Conservation (phyloP, 2,113 vertebrate species). For the Baryphthengus martii region DNA sequence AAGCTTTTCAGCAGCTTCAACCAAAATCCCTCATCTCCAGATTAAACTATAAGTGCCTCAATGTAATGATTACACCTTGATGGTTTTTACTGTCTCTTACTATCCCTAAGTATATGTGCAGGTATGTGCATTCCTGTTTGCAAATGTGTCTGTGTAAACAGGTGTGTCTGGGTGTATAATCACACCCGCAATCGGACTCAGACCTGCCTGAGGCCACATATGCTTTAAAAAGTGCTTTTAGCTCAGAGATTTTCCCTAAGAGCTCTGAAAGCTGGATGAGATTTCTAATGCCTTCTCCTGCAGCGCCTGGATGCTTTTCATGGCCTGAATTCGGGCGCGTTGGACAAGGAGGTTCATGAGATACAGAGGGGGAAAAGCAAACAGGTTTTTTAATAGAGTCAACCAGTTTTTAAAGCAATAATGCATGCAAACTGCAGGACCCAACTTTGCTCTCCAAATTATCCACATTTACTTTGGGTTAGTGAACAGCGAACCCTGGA, state of each 20-base stretch:
- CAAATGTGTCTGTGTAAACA: background rate
- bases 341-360: background rate
- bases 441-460: background rate
- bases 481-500: background rate
- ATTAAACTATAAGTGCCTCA: background rate
- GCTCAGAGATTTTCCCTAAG: background rate
- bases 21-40: background rate
- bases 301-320: background rate
- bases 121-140: background rate
- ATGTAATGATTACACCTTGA: background rate
- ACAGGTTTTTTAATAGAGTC: background rate
- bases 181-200: background rate
- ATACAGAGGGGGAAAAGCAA: background rate
- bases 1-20: background rate
- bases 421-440: background rate
- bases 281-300: background rate
- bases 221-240: background rate
- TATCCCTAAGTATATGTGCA: background rate
- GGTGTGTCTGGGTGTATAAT: background rate
- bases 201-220: background rate
- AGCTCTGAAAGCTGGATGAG: background rate
- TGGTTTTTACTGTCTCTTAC: background rate
- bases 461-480: background rate
- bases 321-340: background rate
- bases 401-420: background rate